Percentiles rank a stretch among this genome's conserved stretches.
Evolutionary conservation across 2,888 invertebrate species (phyloP).

Genomic region (Nesidiocoris tenuis): DNA sequence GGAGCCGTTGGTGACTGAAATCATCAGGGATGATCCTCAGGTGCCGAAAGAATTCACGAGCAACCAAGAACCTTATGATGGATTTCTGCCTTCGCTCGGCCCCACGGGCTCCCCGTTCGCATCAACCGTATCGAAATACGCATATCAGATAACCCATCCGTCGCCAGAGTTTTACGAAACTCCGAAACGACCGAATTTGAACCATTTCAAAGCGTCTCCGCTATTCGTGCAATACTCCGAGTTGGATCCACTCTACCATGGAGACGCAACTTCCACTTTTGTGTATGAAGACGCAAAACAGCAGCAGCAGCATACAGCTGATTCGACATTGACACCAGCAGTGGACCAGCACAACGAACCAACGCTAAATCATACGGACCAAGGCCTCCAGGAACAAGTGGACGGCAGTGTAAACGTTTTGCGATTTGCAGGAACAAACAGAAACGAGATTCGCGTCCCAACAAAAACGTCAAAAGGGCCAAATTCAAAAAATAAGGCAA

Average conservation of each 20-base stretch:
- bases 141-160: constrained; percentile 2
- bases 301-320: background rate
- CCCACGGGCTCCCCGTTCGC: constrained; percentile 47
- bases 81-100: constrained; percentile 53
- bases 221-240: constrained; percentile 57
- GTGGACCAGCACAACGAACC: background rate
- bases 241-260: constrained; percentile 57
- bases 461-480: constrained; percentile 36
- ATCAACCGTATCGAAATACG: constrained; percentile 31
- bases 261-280: constrained; percentile 11
- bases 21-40: constrained; percentile 7
- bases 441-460: constrained; percentile 5
- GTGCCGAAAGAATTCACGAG: constrained; percentile 13
- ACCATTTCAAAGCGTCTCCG: constrained; percentile 52
- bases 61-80: constrained; percentile 36
- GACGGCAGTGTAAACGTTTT: constrained; percentile 15
- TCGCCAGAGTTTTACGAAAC: constrained; percentile 7
- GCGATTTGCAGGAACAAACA: constrained; percentile 8
- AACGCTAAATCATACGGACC: background rate
- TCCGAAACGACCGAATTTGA: constrained; percentile 1
- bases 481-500: constrained; percentile 46
- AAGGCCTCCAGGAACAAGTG: background rate
- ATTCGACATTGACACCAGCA: background rate
- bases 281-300: background rate
- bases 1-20: background rate